Evolutionary conservation across 2,888 invertebrate species (phyloP).

Genomic region (Bibio marci): DNA sequence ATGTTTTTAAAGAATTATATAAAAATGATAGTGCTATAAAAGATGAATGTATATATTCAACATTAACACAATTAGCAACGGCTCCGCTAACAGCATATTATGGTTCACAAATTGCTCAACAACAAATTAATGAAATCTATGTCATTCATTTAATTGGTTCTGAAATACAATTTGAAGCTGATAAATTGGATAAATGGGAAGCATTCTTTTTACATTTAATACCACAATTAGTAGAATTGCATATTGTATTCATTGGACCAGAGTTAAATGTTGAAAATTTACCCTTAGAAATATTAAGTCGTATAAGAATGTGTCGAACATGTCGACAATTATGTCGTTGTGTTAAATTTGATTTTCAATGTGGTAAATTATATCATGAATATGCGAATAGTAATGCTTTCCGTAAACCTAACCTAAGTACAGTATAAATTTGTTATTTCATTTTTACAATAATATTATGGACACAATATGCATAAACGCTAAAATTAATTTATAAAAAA

Average conservation of each 20-base stretch:
- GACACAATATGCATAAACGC: too few relatives aligned
- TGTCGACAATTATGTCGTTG: conserved; percentile 34
- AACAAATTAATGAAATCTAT: conserved; percentile 1
- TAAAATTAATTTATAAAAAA: neutral
- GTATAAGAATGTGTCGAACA: conserved; percentile 35
- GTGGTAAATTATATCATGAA: conserved; percentile 34
- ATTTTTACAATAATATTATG: neutral
- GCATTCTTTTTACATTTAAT: conserved; percentile 46
- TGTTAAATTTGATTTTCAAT: conserved; percentile 36
- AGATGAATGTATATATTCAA: conserved; percentile 42
- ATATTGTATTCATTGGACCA: conserved; percentile 45
- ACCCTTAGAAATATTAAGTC: conserved; percentile 37
- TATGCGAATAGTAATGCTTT: conserved; percentile 32
- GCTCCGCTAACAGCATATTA: conserved; percentile 39
- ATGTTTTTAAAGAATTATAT: conserved; percentile 8
- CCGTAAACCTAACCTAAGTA: conserved; percentile 38
- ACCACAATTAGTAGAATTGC: conserved; percentile 35
- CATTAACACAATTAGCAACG: conserved; percentile 44
- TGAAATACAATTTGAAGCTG: conserved; percentile 55
- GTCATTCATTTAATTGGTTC: conserved; percentile 26
- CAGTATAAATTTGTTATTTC: conserved; percentile 9
- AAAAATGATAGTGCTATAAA: conserved; percentile 13
- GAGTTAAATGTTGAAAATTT: conserved; percentile 41
- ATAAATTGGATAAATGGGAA: conserved; percentile 52
- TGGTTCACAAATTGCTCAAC: neutral